Conservation (phyloP, 2,113 vertebrate species). For the Neolamprologus sp. region DNA sequence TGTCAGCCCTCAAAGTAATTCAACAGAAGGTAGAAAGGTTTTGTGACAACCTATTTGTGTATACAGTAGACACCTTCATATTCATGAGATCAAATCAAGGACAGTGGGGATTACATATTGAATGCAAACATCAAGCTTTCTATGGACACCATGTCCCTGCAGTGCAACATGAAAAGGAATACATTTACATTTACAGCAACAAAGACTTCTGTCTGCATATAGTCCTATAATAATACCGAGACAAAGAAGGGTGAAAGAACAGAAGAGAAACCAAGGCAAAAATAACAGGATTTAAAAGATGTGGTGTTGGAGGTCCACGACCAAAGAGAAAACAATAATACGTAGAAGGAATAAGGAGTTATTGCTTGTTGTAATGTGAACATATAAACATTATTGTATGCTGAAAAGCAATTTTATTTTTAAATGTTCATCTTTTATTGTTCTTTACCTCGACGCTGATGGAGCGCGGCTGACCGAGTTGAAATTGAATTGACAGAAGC, state of each 20-base stretch:
- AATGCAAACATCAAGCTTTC: not conserved
- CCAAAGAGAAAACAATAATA: not conserved
- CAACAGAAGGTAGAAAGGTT: not conserved
- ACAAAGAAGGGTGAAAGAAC: not conserved
- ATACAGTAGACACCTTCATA: not conserved
- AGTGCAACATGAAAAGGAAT: not conserved
- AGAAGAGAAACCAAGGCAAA: not conserved
- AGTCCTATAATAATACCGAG: not conserved
- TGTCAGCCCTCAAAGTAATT: not conserved
- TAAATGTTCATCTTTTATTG: not conserved
- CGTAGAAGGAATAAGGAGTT: not conserved
- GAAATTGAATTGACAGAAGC: not conserved
- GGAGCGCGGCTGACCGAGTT: not conserved
- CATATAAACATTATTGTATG: not conserved
- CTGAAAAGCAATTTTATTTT: not conserved
- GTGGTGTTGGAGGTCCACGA: too few relatives aligned
- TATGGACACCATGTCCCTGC: not conserved
- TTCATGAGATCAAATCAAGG: conserved; percentile 19
- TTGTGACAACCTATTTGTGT: not conserved
- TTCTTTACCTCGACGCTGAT: not conserved
- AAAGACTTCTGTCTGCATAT: not conserved
- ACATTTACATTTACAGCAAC: not conserved
- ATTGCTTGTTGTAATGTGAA: not conserved
- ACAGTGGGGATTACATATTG: not conserved
- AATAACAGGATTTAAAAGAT: not conserved